Evolutionary conservation across 2,888 invertebrate genomes (phyloP).

Genomic region (Ophonus ardosiacus): DNA sequence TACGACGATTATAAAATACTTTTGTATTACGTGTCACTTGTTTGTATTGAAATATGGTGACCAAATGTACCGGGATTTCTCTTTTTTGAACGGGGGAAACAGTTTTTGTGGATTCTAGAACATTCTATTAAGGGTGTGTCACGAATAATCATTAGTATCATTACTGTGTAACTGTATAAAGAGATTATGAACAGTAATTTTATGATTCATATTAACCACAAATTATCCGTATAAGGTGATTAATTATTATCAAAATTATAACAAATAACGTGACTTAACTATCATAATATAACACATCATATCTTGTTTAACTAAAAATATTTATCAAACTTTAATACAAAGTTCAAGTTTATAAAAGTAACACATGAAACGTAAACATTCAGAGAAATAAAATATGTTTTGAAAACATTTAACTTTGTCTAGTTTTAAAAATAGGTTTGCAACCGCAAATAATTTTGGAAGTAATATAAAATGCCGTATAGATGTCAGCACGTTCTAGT

Average conservation of each 20-base stretch:
- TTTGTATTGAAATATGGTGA: background rate
- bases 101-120: background rate
- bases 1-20: background rate
- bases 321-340: too few species aligned
- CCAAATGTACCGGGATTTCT: background rate
- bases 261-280: too few species aligned
- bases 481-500: slow-evolving; percentile 8
- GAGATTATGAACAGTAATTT: too few species aligned
- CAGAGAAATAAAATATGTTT: too few species aligned
- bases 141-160: background rate
- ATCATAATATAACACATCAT: too few species aligned
- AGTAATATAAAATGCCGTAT: background rate
- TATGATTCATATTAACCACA: too few species aligned
- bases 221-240: too few species aligned
- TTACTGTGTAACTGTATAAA: background rate
- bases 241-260: too few species aligned
- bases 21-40: background rate
- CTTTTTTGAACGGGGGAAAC: background rate
- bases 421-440: background rate
- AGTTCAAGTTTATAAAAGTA: too few species aligned
- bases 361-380: too few species aligned
- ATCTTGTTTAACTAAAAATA: too few species aligned
- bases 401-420: background rate
- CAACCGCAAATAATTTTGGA: background rate
- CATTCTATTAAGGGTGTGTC: background rate